Evolutionary conservation across 2,797 vertebrate genomes (phyloP).

Genomic region (Discoglossus pictus): DNA sequence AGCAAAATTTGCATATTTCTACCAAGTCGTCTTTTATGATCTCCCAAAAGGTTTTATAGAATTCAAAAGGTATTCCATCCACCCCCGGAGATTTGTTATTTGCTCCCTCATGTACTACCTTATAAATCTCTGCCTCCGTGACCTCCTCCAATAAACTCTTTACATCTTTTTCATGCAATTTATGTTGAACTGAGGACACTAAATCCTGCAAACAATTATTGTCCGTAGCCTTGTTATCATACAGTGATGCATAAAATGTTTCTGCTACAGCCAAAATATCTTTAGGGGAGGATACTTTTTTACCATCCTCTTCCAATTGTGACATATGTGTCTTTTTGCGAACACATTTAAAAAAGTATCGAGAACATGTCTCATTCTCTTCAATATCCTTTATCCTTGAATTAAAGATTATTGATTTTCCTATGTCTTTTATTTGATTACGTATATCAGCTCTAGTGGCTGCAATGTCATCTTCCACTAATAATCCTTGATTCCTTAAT

Average conservation of each 20-base stretch:
- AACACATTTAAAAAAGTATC: not conserved
- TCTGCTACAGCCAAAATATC: not conserved
- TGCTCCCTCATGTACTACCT: not conserved
- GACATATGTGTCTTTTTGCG: not conserved
- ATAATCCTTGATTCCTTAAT: not conserved
- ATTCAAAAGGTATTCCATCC: conserved; percentile 3
- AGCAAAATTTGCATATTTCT: not conserved
- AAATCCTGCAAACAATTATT: not conserved
- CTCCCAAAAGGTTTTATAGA: not conserved
- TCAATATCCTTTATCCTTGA: not conserved
- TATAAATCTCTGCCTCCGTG: not conserved
- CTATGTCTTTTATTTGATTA: not conserved
- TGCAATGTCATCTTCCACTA: not conserved
- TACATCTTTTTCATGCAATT: not conserved
- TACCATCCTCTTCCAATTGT: too few relatives aligned
- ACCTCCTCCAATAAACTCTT: not conserved
- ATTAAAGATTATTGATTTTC: not conserved
- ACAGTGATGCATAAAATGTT: not conserved
- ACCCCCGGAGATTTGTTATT: not conserved
- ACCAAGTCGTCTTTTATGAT: not conserved
- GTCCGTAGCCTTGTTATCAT: not conserved
- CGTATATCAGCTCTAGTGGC: not conserved
- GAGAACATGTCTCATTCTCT: conserved; percentile 1
- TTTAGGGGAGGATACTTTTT: too few relatives aligned
- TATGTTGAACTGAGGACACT: not conserved